phyloP scores from a whole-genome alignment of 1,140 invertebrate genomes.

The Saccostrea echinata region DNA sequence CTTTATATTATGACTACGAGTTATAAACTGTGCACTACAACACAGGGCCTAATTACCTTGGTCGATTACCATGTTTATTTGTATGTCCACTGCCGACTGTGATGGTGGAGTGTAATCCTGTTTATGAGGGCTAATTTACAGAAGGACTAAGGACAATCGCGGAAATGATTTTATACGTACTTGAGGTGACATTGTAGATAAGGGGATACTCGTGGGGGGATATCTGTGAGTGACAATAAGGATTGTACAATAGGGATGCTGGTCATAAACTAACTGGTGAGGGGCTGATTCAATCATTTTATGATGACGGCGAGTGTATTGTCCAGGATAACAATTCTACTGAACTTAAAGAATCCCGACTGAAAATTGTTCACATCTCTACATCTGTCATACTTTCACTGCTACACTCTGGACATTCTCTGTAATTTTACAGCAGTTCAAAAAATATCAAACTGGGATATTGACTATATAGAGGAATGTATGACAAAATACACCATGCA shows the following conservation, averaged over 20 bases:
- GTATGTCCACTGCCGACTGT: not conserved
- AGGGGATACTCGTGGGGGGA: not conserved
- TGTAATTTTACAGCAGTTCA: too few species aligned
- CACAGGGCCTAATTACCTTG: not conserved
- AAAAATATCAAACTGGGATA: too few species aligned
- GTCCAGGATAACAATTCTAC: not conserved
- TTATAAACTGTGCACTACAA: not conserved
- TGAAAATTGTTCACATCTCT: too few species aligned
- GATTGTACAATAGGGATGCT: not conserved
- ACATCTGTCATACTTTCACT: too few species aligned
- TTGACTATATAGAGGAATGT: too few species aligned
- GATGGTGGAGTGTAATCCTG: not conserved
- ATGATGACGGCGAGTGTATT: not conserved
- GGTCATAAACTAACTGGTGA: not conserved
- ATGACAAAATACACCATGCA: too few species aligned
- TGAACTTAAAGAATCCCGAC: too few species aligned
- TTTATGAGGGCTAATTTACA: conserved; percentile 37
- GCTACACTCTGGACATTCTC: too few species aligned
- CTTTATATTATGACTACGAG: not conserved
- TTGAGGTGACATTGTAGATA: not conserved
- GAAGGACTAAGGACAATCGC: conserved; percentile 2
- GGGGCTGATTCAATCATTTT: not conserved
- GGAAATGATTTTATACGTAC: conserved; percentile 26
- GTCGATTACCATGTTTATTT: conserved; percentile 27
- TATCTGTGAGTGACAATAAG: not conserved